A percentile compares a stretch with the other conserved stretches of the same genome.
These are phyloP conservation scores for Salvator merianae DNA, from an alignment of 2,113 vertebrate genomes.

Conservation along the genomic window DNA sequence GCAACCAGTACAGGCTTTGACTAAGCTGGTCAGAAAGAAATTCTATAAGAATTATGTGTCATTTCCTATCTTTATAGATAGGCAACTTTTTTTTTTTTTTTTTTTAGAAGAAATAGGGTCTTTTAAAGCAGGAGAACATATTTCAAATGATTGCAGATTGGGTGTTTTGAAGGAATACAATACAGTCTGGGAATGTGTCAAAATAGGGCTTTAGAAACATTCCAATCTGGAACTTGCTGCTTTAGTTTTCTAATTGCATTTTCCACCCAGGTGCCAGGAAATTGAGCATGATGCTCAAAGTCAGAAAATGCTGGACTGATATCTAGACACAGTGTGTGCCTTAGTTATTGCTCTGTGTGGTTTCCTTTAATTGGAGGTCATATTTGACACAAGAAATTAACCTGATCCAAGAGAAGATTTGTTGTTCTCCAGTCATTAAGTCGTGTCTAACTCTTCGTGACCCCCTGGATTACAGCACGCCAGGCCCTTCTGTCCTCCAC, in stretches of 20 bases:
- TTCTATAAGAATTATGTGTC: background rate
- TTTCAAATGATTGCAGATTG: background rate
- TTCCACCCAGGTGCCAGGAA: constrained; percentile 39
- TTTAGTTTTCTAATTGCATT: constrained; percentile 31
- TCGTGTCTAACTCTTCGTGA: background rate
- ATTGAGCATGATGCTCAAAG: constrained; percentile 47
- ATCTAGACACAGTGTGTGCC: fast-evolving
- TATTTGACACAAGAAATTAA: constrained; percentile 13
- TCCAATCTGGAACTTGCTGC: constrained; percentile 46
- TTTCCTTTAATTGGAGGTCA: constrained; percentile 38
- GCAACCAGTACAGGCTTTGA: background rate
- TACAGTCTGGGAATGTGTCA: constrained; percentile 33
- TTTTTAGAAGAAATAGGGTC: background rate
- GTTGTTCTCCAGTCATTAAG: background rate
- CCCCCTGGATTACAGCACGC: too few species aligned
- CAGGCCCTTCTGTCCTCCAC: too few species aligned
- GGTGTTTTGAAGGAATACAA: constrained; percentile 11
- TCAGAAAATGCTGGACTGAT: constrained; percentile 36
- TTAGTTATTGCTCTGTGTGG: constrained; percentile 31
- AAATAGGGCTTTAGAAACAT: constrained; percentile 28
- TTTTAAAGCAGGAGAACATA: background rate
- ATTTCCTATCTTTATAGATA: background rate
- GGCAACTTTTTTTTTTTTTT: background rate
- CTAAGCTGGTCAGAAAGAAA: background rate
- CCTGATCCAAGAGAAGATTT: background rate